Evolutionary conservation across 2,888 invertebrate species (phyloP), one percentile per base, ranked within the genome.

Genomic region (Belgica antarctica): DNA sequence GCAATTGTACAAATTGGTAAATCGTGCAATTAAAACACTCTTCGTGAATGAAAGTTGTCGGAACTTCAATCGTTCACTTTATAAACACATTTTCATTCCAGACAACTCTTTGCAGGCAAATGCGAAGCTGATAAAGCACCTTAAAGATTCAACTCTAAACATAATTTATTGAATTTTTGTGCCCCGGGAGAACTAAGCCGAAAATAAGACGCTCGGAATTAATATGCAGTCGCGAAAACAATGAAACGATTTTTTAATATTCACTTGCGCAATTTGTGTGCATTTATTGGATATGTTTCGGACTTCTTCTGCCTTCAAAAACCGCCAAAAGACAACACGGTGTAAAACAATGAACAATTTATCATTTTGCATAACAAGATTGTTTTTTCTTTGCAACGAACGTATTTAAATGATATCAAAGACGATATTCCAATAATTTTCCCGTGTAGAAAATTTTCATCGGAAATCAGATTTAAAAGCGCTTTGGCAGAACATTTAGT

Each of bases 281-380:
- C 62, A 34, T 62, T 36, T 62, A 62, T 62, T 34, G 31, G 22
- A 34, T 34, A 62, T 62, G 31, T 34, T 28, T 34, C 22, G 15
- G 61, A 28, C 31, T 8, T 8, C 36, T 31, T 3, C 8, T 4
- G 34, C 1, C 1, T 5, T 10, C 17, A 62, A 36, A 28, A 31
- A 25, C 15, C 36, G 34, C 62, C 62, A 62, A 34, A 15, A 62
- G 62, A 31, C 34, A 34, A 62, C 12, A 62, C 2, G 25, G 10
- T 62, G 4, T 31, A 61, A 61, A 61, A 70, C 70, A 70, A 70
- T 70, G 70, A 47, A 36, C 41, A 70, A 70, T 70, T 70, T 70
- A 70, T 70, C 70, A 70, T 61, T 61, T 61, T 70, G 61, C 59
- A 70, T 70, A 70, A 70, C 70, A 46, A 70, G 70, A 70, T 70